These are phyloP conservation scores for Atta cephalotes DNA, from an alignment of 1,140 invertebrate species.

Conservation along the genomic window DNA sequence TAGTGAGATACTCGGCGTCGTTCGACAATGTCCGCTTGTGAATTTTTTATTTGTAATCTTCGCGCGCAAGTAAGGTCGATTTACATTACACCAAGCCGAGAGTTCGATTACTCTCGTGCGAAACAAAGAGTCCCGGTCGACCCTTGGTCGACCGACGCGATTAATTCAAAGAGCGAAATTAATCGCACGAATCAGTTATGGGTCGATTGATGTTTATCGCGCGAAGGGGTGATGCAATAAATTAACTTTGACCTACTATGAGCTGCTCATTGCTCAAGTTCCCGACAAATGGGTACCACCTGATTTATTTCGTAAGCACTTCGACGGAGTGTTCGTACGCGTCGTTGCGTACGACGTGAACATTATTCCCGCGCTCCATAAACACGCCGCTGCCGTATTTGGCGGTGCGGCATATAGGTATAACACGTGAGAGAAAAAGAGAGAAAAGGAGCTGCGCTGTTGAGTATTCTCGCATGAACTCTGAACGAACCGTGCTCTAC, in stretches of 20 bases:
- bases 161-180: constrained; percentile 22
- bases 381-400: constrained; percentile 71
- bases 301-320: constrained; percentile 56
- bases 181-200: neutral
- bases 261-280: constrained; percentile 49
- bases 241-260: constrained; percentile 35
- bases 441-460: neutral
- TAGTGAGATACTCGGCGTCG: constrained; percentile 17
- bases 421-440: constrained; percentile 26
- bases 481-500: neutral
- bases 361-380: constrained; percentile 70
- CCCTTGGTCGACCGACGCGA: neutral
- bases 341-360: constrained; percentile 43
- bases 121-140: constrained; percentile 22
- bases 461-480: neutral
- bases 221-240: constrained; percentile 31
- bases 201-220: constrained; percentile 33
- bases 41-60: neutral
- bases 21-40: neutral
- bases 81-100: neutral
- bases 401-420: constrained; percentile 31
- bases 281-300: constrained; percentile 22
- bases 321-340: constrained; percentile 1
- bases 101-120: neutral
- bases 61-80: constrained; percentile 14